These are phyloP conservation scores for Sinodicranocentrus sp. DNA, from an alignment of 2,888 invertebrate genomes.

Conservation along the genomic window DNA sequence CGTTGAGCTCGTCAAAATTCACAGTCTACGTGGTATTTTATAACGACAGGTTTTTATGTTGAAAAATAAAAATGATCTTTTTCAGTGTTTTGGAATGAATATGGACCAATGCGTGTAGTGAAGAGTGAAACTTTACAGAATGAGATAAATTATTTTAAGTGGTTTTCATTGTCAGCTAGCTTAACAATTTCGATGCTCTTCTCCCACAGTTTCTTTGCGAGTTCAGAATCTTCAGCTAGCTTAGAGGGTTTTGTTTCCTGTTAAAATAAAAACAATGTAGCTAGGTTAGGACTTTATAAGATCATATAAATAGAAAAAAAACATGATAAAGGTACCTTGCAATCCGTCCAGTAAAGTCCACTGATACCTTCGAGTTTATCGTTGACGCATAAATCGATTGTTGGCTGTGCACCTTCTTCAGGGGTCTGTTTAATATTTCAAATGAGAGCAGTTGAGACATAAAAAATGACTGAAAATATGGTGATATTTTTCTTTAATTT, in stretches of 20 bases:
- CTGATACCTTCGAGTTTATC: slow-evolving; percentile 77
- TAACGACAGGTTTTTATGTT: too few species aligned
- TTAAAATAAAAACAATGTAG: not conserved
- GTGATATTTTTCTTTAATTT: slow-evolving; percentile 13
- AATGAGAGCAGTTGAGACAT: not conserved
- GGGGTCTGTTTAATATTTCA: too few species aligned
- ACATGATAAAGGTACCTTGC: slow-evolving; percentile 75
- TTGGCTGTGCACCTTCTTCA: slow-evolving; percentile 76
- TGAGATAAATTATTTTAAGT: slow-evolving; percentile 55
- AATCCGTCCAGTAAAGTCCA: slow-evolving; percentile 77
- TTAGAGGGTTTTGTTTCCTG: slow-evolving; percentile 71
- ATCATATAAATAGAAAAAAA: too few species aligned
- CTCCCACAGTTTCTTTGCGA: slow-evolving; percentile 76
- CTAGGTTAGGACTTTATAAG: too few species aligned
- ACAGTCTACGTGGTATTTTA: too few species aligned
- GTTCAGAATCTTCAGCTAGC: slow-evolving; percentile 71
- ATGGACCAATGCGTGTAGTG: too few species aligned
- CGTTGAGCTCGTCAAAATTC: too few species aligned
- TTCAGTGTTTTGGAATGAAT: too few species aligned
- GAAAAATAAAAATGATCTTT: too few species aligned
- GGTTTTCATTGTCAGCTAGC: slow-evolving; percentile 72
- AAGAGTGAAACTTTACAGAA: not conserved
- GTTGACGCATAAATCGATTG: slow-evolving; percentile 76
- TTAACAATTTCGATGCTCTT: slow-evolving; percentile 74
- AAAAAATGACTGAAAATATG: not conserved